Base-by-base conservation (phyloP, 2,113 vertebrate genomes). In the Oenanthe melanoleuca region DNA sequence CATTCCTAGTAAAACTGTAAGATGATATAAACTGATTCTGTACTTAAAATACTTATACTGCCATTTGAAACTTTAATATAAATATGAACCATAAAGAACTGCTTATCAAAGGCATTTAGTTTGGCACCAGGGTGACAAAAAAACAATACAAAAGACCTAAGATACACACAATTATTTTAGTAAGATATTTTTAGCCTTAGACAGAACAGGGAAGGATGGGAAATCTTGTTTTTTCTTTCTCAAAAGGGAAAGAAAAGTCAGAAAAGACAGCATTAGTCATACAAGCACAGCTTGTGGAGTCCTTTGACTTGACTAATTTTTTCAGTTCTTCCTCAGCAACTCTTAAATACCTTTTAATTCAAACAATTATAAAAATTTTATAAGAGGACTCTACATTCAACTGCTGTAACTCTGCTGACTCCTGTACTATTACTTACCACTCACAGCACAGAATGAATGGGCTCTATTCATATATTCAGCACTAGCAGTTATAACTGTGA, bases 391-490 rank as follows among this genome's bases (percentile, higher is more conserved):
- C 59, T 56, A 47, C 40, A 86, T 80, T 86, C 59, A 80, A 65
- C 15, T 92, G 40, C 55, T 83, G 12, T 70, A 93, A 78, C 33
- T 88, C 63, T 74, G 55, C 45, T 73, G 64, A 88, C 28, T 83
- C 61, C 37, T 55, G 34, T 63, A 42, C 60, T 70, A 24, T 70
- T 65, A 38, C 34, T 84, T 63, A 80, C 52, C 19, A 26, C 38
- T 88, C 28, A 59, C 44, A 70, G 52, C 11, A 66, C 23, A 42
- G 87, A 86, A 94, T 87, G 80, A 95, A 96, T 92, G 56, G 60
- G 42, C 26, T 40, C 52, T 86, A 92, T 94, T 96, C 80, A 94
- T 84, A 21, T 13, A 44, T 42, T 79, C 83, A 81, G 37, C 26
- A 25, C 56, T 21, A 73, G 44, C 13, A 86, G 65, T 70, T 64